phyloP scores from a whole-genome alignment of 1,140 invertebrate species.

The Trichonephila inaurata region DNA sequence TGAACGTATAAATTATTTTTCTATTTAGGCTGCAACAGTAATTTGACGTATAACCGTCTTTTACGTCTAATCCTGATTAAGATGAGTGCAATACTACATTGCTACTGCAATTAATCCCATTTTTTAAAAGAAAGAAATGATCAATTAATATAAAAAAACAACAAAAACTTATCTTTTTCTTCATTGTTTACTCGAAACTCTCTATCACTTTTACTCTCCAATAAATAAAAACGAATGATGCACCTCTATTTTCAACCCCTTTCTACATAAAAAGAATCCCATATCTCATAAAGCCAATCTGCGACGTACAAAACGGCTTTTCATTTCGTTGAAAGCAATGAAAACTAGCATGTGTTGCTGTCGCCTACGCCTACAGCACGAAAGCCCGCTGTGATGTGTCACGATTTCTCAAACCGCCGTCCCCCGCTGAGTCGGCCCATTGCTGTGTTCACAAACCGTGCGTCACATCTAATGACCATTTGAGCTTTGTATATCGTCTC shows the following conservation, averaged over 20 bases:
- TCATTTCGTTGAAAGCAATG: slow-evolving; percentile 7
- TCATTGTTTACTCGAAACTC: neutral
- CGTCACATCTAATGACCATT: slow-evolving; percentile 20
- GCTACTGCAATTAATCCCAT: too few relatives aligned
- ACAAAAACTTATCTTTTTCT: neutral
- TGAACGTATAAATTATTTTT: too few relatives aligned
- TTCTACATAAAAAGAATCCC: neutral
- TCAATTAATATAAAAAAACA: too few relatives aligned
- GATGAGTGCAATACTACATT: too few relatives aligned
- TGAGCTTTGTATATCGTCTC: slow-evolving; percentile 5
- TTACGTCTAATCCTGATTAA: too few relatives aligned
- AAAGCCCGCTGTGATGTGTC: neutral
- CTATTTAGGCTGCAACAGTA: too few relatives aligned
- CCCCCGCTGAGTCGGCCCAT: neutral
- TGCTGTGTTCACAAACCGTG: neutral
- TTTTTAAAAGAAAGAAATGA: too few relatives aligned
- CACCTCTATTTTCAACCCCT: neutral
- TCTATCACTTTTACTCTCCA: neutral
- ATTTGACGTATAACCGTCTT: too few relatives aligned
- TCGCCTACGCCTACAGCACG: slow-evolving; percentile 4
- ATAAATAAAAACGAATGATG: neutral
- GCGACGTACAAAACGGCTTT: slow-evolving; percentile 2
- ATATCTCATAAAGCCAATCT: neutral
- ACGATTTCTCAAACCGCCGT: neutral
- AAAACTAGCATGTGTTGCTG: neutral